Evolutionary conservation across 2,113 vertebrate species (phyloP).

Genomic region (Centropristis striata): DNA sequence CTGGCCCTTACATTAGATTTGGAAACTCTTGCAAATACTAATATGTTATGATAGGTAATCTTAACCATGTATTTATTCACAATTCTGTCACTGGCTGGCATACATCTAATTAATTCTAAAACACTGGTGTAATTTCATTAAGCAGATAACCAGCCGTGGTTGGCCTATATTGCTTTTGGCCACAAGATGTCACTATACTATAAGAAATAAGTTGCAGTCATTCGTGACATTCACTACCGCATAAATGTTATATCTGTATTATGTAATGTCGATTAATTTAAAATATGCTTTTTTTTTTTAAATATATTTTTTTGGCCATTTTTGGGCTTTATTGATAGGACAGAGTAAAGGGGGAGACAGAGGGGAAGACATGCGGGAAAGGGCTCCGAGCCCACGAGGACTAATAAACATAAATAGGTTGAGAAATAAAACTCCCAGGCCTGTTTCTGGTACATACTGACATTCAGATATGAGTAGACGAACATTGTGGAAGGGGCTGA

Average conservation of each 20-base stretch:
- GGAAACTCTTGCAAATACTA: neutral
- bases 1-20: neutral
- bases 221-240: neutral
- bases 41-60: neutral
- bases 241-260: neutral
- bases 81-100: neutral
- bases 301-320: too few species aligned
- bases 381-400: too few species aligned
- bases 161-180: constrained; percentile 26
- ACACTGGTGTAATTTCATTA: neutral
- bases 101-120: neutral
- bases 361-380: too few species aligned
- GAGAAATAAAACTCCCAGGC: too few species aligned
- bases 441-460: too few species aligned
- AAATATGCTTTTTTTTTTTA: too few species aligned
- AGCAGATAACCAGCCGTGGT: neutral
- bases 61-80: neutral
- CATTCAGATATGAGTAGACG: too few species aligned
- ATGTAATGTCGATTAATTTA: neutral
- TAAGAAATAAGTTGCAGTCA: constrained; percentile 25
- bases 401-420: too few species aligned
- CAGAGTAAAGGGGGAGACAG: too few species aligned
- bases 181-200: constrained; percentile 66
- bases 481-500: too few species aligned
- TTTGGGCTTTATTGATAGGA: too few species aligned